Conservation (phyloP, 1,140 invertebrate species). For the Thaumetopoea pityocampa region DNA sequence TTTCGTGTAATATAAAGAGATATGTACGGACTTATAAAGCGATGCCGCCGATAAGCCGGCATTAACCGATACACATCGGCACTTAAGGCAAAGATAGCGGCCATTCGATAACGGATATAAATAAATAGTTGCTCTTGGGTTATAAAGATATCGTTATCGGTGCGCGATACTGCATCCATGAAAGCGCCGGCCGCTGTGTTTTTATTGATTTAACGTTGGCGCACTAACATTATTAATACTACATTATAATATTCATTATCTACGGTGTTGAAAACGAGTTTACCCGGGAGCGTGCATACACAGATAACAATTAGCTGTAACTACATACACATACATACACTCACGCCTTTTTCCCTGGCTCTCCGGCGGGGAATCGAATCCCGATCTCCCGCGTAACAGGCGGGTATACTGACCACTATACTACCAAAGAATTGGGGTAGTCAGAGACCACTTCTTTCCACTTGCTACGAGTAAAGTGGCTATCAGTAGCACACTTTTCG, state of each 20-base stretch:
- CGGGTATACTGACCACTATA: too few species aligned
- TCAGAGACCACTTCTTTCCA: too few species aligned
- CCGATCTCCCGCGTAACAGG: too few species aligned
- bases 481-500: too few species aligned
- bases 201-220: constrained; percentile 32
- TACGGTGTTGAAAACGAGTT: constrained; percentile 9
- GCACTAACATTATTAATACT: constrained; percentile 22
- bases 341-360: too few species aligned
- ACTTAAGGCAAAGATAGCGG: constrained; percentile 41
- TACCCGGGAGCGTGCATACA: background rate
- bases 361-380: too few species aligned
- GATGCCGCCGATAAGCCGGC: constrained; percentile 34
- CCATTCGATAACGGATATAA: constrained; percentile 44
- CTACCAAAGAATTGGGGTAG: too few species aligned
- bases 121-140: constrained; percentile 48
- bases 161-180: constrained; percentile 20
- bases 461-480: too few species aligned
- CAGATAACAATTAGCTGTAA: background rate
- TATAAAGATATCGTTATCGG: constrained; percentile 47
- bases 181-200: constrained; percentile 23
- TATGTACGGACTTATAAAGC: constrained; percentile 28
- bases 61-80: constrained; percentile 50
- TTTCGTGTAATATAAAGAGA: constrained; percentile 30
- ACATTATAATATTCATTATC: constrained; percentile 18
- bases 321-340: background rate